A percentile compares a stretch with the other conserved stretches of the same genome.
phyloP scores from a whole-genome alignment of 2,113 vertebrate genomes.

The Calonectris borealis region DNA sequence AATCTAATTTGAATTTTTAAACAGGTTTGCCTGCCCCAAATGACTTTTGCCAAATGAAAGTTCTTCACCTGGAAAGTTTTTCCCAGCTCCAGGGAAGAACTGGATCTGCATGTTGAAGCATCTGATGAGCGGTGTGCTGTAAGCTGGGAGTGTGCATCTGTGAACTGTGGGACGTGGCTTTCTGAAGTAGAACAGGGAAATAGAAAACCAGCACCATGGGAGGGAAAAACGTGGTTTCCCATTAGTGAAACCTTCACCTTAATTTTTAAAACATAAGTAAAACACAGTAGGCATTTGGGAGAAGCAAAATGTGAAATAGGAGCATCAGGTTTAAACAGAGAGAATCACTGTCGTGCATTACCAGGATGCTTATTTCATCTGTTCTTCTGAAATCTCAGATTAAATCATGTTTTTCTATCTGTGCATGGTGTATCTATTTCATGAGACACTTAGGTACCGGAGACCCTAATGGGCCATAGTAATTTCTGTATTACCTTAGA shows the following conservation, averaged over 20 bases:
- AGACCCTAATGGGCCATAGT: rapidly evolving
- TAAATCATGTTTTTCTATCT: background rate
- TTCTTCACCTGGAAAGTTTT: background rate
- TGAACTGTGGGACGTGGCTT: background rate
- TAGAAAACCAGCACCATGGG: rapidly evolving
- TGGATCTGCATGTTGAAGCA: background rate
- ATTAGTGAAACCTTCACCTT: background rate
- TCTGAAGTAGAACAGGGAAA: background rate
- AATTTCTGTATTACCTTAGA: background rate
- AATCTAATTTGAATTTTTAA: background rate
- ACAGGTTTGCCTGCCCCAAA: background rate
- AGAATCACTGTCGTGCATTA: rapidly evolving
- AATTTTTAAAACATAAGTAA: background rate
- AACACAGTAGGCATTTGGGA: background rate
- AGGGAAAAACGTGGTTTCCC: background rate
- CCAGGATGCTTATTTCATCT: background rate
- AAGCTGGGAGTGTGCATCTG: rapidly evolving
- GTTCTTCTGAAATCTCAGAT: background rate
- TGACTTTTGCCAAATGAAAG: background rate
- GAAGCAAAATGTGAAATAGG: background rate
- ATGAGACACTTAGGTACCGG: background rate
- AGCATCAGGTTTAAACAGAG: rapidly evolving
- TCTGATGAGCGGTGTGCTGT: background rate
- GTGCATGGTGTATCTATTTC: background rate
- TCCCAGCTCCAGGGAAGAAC: background rate